Evolutionary conservation across 1,140 invertebrate genomes (phyloP), one percentile per base, ranked within the genome.

Genomic region (Melitaea cinxia): DNA sequence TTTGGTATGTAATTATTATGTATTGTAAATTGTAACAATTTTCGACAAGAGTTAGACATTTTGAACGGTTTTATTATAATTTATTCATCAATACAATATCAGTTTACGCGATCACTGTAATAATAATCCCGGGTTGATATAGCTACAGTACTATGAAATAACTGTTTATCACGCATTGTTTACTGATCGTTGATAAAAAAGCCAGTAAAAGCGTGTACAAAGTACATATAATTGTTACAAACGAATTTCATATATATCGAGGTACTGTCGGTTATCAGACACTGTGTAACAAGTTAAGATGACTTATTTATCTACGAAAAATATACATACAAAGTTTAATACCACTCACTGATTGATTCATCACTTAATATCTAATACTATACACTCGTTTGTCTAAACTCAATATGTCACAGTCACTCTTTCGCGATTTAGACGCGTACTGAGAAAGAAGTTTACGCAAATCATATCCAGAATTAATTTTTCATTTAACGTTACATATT

Each of bases 181-280:
- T 82, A 85, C 81, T 73, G 75, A 82, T 76, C 72, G 75, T 68
- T 80, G 83, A 85, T 85, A 85, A 85, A 80, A 37, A 78, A 70
- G 70, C 71, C 65, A 66, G 76, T 83, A 82, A 85, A 83, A 85
- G 78, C 75, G 61, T 77, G 69, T 80, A n/a, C n/a, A n/a, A n/a
- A n/a, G n/a, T n/a, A n/a, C n/a, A n/a, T n/a, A 73, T 68, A 72
- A 78, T 72, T 69, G 72, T 59, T 66, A 70, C 71, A 73, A 72
- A 73, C 69, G 71, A 73, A 66, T 75, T 64, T 57, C 62, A 66
- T 49, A 61, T 68, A 63, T 62, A 62, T 64, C 39, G 39, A 53
- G 69, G 65, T 73, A 69, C 68, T 58, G 61, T 47, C 67, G 47
- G 63, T 72, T 74, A 73, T 74, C 62, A 26, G 39, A n/a, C 21